phyloP scores from a whole-genome alignment of 2,113 vertebrate species.

The Trachemys scripta region DNA sequence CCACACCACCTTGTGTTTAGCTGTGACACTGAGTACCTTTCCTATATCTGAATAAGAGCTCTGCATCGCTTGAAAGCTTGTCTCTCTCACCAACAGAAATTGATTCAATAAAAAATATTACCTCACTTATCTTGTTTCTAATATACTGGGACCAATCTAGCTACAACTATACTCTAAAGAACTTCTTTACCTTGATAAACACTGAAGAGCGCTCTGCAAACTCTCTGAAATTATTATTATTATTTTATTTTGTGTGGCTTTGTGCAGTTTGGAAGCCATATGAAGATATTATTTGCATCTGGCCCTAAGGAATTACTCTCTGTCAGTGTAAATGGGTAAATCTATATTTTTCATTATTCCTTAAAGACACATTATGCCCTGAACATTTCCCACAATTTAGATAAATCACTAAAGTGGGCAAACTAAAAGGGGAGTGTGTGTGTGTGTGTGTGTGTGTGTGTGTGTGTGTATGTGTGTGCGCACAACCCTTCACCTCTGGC shows the following conservation, averaged over 20 bases:
- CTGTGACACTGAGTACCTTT: neutral
- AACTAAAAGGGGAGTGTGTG: neutral
- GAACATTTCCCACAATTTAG: neutral
- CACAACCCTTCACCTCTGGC: neutral
- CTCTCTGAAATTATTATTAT: neutral
- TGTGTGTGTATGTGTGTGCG: accelerated
- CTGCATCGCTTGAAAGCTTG: neutral
- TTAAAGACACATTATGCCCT: neutral
- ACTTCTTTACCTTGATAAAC: neutral
- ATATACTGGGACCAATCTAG: neutral
- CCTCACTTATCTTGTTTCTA: neutral
- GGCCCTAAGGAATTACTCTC: neutral
- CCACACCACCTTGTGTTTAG: neutral
- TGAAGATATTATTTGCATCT: neutral
- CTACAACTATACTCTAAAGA: neutral
- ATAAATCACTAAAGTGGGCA: neutral
- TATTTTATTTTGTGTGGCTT: neutral
- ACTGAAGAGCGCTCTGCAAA: neutral
- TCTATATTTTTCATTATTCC: neutral
- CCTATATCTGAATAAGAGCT: neutral
- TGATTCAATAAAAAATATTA: neutral
- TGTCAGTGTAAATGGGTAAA: neutral
- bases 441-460: neutral
- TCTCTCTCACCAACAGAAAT: neutral
- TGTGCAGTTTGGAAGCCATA: neutral